Evolutionary conservation across 2,113 vertebrate genomes (phyloP).

Genomic region (Mastomys coucha): DNA sequence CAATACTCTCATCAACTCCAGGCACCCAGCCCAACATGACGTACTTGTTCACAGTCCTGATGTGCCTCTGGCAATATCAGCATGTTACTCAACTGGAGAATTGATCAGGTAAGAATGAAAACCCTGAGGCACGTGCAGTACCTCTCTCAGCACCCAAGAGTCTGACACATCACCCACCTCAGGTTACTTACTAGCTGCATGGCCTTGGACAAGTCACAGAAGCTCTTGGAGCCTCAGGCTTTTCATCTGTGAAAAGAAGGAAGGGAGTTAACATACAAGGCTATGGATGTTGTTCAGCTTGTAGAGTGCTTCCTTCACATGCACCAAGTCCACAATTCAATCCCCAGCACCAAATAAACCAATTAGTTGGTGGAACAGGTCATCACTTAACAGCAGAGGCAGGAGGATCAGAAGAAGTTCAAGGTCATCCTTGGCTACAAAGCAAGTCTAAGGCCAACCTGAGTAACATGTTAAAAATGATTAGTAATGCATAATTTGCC

Average conservation of each 20-base stretch:
- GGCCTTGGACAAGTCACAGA: slow-evolving; percentile 55
- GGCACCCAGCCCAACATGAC: slow-evolving; percentile 77
- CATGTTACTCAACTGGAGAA: slow-evolving; percentile 63
- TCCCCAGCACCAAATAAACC: not conserved
- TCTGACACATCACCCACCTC: not conserved
- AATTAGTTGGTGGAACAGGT: not conserved
- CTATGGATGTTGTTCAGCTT: not conserved
- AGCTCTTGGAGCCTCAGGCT: slow-evolving; percentile 29
- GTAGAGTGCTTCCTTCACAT: not conserved
- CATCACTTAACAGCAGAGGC: not conserved
- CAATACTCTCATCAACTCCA: slow-evolving; percentile 77
- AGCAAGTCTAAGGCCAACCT: not conserved
- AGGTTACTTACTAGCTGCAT: slow-evolving; percentile 44
- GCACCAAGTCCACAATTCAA: not conserved
- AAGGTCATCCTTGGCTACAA: not conserved
- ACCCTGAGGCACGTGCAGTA: slow-evolving; percentile 19
- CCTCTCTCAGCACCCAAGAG: not conserved
- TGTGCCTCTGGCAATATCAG: slow-evolving; percentile 68
- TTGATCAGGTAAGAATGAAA: slow-evolving; percentile 67
- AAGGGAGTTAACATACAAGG: not conserved
- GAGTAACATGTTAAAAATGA: not conserved
- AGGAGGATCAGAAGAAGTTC: not conserved
- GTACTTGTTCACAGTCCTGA: slow-evolving; percentile 68
- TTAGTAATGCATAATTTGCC: not conserved
- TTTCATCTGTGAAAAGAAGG: slow-evolving; percentile 45